These are phyloP conservation scores for Tylochromis polylepis DNA, from an alignment of 2,113 vertebrate genomes.

Conservation along the genomic window DNA sequence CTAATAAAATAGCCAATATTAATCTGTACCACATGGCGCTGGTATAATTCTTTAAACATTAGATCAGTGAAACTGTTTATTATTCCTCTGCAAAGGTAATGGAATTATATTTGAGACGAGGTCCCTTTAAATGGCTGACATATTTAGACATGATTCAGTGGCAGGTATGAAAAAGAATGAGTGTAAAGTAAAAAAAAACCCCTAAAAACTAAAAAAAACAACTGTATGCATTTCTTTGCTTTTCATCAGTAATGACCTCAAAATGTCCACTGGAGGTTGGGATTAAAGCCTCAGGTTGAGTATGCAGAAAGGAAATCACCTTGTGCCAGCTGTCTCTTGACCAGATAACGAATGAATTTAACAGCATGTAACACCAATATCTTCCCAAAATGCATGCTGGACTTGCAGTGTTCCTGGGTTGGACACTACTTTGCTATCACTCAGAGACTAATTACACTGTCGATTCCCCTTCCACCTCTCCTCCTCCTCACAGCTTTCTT, in stretches of 20 bases:
- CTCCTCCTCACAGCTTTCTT: neutral
- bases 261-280: neutral
- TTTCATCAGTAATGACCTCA: constrained; percentile 13
- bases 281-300: neutral
- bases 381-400: neutral
- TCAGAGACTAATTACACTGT: constrained; percentile 48
- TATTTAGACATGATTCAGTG: neutral
- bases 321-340: neutral
- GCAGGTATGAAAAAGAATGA: neutral
- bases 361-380: neutral
- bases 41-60: neutral
- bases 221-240: neutral
- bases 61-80: constrained; percentile 47
- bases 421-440: constrained; percentile 22
- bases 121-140: neutral
- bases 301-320: neutral
- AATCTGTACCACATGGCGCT: neutral
- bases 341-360: constrained; percentile 5
- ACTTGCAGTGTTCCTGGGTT: neutral
- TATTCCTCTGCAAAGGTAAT: neutral
- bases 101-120: neutral
- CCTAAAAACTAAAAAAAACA: too few relatives aligned
- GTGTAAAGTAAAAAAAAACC: neutral
- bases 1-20: constrained; percentile 19
- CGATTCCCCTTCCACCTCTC: neutral